Conservation (phyloP, 2,113 vertebrate species). For the Periophthalmodon schlosseri region DNA sequence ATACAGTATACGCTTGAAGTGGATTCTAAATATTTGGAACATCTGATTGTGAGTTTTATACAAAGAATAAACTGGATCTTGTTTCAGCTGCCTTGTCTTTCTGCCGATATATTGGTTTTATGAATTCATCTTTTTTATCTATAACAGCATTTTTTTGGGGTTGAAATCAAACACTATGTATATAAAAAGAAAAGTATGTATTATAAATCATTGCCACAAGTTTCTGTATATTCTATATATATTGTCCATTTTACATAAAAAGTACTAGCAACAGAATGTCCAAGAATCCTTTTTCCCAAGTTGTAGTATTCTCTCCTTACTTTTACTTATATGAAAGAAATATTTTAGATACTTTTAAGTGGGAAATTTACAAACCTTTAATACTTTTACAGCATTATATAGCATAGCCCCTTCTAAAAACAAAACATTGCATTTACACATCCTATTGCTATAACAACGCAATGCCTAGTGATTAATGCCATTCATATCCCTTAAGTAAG, state of each 20-base stretch:
- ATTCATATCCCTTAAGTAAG: conserved; percentile 7
- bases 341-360: neutral
- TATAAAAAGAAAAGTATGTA: too few species aligned
- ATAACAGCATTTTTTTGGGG: too few species aligned
- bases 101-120: neutral
- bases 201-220: too few species aligned
- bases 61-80: conserved; percentile 5
- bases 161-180: too few species aligned
- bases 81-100: neutral
- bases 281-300: too few species aligned
- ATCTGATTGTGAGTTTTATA: conserved; percentile 39
- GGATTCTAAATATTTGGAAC: conserved; percentile 56
- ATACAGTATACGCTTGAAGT: conserved; percentile 46
- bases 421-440: neutral
- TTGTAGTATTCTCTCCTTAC: too few species aligned
- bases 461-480: conserved; percentile 19
- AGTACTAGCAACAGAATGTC: too few species aligned
- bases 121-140: neutral
- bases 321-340: too few species aligned
- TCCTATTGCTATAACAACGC: neutral
- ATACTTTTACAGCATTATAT: neutral
- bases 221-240: too few species aligned
- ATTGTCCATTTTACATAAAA: too few species aligned
- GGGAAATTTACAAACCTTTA: too few species aligned
- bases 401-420: neutral